Conservation (phyloP, 1,140 invertebrate species). For the Eufriesea mexicana region DNA sequence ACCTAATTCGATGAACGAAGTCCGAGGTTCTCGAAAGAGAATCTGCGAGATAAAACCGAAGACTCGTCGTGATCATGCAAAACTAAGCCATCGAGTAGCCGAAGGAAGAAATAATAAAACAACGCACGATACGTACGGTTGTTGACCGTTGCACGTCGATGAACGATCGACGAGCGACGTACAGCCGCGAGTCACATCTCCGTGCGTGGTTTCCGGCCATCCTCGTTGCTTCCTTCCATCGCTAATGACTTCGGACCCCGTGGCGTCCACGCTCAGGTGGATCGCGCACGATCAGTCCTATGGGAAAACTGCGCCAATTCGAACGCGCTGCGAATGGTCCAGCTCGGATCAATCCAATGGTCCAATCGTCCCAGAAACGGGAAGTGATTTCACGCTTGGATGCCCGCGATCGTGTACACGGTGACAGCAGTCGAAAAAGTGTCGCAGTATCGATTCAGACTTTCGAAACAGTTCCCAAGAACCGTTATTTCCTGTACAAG, state of each 20-base stretch:
- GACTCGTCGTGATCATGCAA: not conserved
- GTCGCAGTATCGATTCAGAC: too few relatives aligned
- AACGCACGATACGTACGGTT: conserved; percentile 50
- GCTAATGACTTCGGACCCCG: conserved; percentile 68
- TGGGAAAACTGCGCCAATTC: conserved; percentile 9
- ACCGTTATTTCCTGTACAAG: too few relatives aligned
- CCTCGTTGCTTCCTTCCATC: conserved; percentile 76
- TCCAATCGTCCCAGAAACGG: conserved; percentile 23
- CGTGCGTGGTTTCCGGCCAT: conserved; percentile 79
- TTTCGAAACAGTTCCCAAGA: too few relatives aligned
- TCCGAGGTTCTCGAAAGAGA: too few relatives aligned
- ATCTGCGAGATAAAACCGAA: too few relatives aligned
- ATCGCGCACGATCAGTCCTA: conserved; percentile 34
- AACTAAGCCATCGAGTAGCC: not conserved
- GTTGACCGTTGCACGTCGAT: conserved; percentile 63
- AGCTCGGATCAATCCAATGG: too few relatives aligned
- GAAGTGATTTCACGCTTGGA: conserved; percentile 60
- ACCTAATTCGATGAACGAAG: too few relatives aligned
- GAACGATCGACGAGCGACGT: conserved; percentile 31
- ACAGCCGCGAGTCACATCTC: conserved; percentile 75
- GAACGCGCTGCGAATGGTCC: conserved; percentile 21
- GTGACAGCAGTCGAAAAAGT: too few relatives aligned
- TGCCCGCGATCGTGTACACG: too few relatives aligned
- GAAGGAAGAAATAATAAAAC: conserved; percentile 16
- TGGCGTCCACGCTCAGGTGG: conserved; percentile 53